Base-by-base conservation (phyloP, 2,113 vertebrate genomes). In the Crotalus tigris region DNA sequence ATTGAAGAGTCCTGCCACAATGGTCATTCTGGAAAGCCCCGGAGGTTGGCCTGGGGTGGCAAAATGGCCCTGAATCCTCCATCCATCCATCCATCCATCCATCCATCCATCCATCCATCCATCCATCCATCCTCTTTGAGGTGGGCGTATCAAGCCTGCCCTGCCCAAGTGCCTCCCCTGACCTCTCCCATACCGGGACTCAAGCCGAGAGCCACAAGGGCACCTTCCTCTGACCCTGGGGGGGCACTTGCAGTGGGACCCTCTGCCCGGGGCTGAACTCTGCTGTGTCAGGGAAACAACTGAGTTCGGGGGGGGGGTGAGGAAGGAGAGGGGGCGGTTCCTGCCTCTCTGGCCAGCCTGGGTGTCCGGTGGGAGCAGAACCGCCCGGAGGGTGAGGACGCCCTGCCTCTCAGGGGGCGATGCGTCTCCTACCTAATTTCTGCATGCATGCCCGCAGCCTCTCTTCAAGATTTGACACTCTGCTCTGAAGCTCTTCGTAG, bases 391-490 rank as follows among this genome's bases (percentile, higher is more conserved):
- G 26, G 92, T 33, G 26, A 61, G 88, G 51, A 90, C 2, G 75
- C 91, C 39, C 69, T 1, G 29, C 53, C 39, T 8, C 55, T 39
- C 4, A 21, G 4, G 33, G 58, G 39, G 1, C 12, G 26, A 87
- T n/a, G 87, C 61, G 23, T 39, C 75, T 86, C 92, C 92, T 99
- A 99, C 99, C 99, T 98, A 99, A 99, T 99, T 99, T 99, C 99
- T 99, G 99, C 99, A 99, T 99, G 99, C 99, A 99, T 96, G 99
- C 99, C 98, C 99, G 99, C 96, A 99, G 99, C 98, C 99, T 99
- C 97, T 99, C 99, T 98, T 99, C 99, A 98, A 99, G 99, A 98
- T 98, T 99, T 98, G 99, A 98, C 98, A 99, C 99, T 98, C 99
- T 99, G 98, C 97, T 99, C 98, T 99, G 99, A 92, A 99, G 99